Conservation (phyloP, 2,797 vertebrate species). For the Tokudaia muenninki region DNA sequence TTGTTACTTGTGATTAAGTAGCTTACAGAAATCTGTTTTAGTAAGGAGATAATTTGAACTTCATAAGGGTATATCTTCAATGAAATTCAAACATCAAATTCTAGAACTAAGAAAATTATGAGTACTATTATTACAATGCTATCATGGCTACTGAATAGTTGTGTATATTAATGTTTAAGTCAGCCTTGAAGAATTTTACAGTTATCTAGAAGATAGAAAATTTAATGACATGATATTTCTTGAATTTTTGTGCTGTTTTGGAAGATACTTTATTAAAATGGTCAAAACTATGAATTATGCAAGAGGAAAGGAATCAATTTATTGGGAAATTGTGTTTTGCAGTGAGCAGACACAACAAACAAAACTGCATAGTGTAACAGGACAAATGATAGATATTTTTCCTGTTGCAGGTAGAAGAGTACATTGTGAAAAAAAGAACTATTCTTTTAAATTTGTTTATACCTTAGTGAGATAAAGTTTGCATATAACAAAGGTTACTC, state of each 20-base stretch:
- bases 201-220: background rate
- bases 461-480: background rate
- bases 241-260: conserved; percentile 11
- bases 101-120: conserved; percentile 7
- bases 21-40: conserved; percentile 32
- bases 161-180: background rate
- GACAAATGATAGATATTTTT: conserved; percentile 4
- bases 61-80: conserved; percentile 15
- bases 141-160: background rate
- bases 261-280: background rate
- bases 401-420: background rate
- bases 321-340: conserved; percentile 1
- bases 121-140: conserved; percentile 53
- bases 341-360: conserved; percentile 21
- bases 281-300: background rate
- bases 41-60: conserved; percentile 30
- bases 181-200: background rate
- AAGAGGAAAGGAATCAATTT: background rate
- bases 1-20: conserved; percentile 27
- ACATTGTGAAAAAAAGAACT: conserved; percentile 5
- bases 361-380: conserved; percentile 1
- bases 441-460: background rate
- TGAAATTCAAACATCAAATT: background rate
- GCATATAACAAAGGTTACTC: background rate
- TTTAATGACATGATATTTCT: background rate